A percentile compares a stretch with the other conserved stretches of the same genome.
These are phyloP conservation scores for Leucozona laternaria DNA, from an alignment of 2,888 invertebrate species.

Conservation along the genomic window DNA sequence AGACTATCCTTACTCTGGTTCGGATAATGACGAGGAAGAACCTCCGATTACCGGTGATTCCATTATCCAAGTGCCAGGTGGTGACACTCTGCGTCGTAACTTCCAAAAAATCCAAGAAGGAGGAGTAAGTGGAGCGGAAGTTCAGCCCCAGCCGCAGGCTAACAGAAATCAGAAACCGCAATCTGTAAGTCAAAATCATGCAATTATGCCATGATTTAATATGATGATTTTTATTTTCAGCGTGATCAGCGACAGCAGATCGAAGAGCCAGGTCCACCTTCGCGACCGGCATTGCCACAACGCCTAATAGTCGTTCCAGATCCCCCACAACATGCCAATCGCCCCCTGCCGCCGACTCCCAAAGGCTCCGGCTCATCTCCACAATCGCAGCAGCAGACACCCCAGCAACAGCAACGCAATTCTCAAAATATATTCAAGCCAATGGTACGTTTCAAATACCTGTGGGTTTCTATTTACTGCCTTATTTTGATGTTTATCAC, in stretches of 20 bases:
- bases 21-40: constrained; percentile 98
- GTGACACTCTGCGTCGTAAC: constrained; percentile 97
- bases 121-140: constrained; percentile 87
- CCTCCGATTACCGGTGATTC: constrained; percentile 96
- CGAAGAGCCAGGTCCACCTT: constrained; percentile 94
- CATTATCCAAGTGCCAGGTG: constrained; percentile 93
- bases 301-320: constrained; percentile 96
- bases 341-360: constrained; percentile 94
- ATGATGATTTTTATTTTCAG: constrained; percentile 73
- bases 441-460: constrained; percentile 87
- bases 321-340: constrained; percentile 88
- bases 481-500: constrained; percentile 50
- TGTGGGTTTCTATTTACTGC: not conserved
- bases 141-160: constrained; percentile 86
- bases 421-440: constrained; percentile 94
- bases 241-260: constrained; percentile 83
- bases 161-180: constrained; percentile 85
- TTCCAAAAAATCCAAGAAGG: constrained; percentile 98
- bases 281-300: constrained; percentile 94
- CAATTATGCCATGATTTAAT: not conserved
- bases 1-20: constrained; percentile 95
- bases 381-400: constrained; percentile 84
- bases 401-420: constrained; percentile 90
- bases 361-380: constrained; percentile 87
- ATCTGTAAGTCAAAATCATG: constrained; percentile 81